A percentile compares a stretch with the other conserved stretches of the same genome.
Conservation (phyloP, 2,797 vertebrate genomes). For the Natrix natrix region DNA sequence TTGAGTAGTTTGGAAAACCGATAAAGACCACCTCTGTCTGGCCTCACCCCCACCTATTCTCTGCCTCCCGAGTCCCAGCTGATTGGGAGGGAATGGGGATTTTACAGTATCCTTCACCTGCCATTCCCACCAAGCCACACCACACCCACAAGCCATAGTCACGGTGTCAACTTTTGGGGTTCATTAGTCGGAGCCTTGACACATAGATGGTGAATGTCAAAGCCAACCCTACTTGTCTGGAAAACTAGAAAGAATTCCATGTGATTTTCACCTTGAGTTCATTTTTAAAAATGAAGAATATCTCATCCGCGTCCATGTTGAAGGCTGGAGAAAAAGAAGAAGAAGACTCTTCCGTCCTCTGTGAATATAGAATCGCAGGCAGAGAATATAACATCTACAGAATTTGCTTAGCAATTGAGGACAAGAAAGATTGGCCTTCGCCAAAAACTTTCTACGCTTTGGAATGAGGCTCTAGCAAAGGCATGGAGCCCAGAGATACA, state of each 20-base stretch:
- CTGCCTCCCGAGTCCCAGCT: too few species aligned
- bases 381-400: constrained; percentile 56
- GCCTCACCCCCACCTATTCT: too few species aligned
- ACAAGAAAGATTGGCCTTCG: neutral
- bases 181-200: too few species aligned
- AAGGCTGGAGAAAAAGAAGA: constrained; percentile 52
- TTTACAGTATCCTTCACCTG: too few species aligned
- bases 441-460: neutral
- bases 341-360: constrained; percentile 61
- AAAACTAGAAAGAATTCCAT: neutral
- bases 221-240: neutral
- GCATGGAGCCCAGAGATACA: neutral
- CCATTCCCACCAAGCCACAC: too few species aligned
- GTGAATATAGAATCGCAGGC: constrained; percentile 65
- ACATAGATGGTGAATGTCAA: neutral
- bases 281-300: too few species aligned
- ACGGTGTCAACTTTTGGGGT: too few species aligned
- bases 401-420: constrained; percentile 13
- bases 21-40: too few species aligned
- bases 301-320: constrained; percentile 49
- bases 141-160: neutral
- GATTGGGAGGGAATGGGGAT: too few species aligned
- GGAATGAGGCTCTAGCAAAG: neutral
- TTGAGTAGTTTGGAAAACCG: too few species aligned
- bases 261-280: neutral